Percentiles rank a stretch among this genome's conserved stretches.
Conservation (phyloP, 2,888 invertebrate species). For the Cactoblastis cactorum region DNA sequence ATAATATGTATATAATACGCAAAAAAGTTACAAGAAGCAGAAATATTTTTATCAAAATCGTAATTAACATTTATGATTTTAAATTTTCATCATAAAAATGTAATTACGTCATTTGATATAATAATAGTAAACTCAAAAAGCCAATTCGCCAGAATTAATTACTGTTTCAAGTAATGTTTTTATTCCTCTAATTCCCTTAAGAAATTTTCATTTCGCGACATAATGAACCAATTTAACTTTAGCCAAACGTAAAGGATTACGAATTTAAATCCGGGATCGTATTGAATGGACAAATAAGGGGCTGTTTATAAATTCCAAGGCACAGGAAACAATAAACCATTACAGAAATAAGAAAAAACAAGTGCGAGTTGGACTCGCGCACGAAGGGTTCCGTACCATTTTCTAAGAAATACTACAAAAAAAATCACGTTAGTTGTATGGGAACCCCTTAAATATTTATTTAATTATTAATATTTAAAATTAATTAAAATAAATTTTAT, state of each 20-base stretch:
- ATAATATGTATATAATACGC: too few relatives aligned
- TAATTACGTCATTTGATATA: neutral
- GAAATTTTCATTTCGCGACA: constrained; percentile 30
- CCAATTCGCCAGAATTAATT: neutral
- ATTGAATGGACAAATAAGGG: constrained; percentile 43
- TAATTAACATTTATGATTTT: neutral
- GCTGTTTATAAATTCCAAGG: constrained; percentile 21
- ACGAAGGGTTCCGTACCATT: too few relatives aligned
- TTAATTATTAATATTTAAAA: neutral
- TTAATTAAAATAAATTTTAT: neutral
- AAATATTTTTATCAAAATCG: neutral
- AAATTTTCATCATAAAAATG: neutral
- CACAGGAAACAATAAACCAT: neutral
- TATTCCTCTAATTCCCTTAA: constrained; percentile 14
- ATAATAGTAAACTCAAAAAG: neutral
- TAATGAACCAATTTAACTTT: constrained; percentile 49
- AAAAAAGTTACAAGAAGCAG: too few relatives aligned
- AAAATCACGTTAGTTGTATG: too few relatives aligned
- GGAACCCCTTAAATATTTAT: too few relatives aligned
- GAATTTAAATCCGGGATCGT: constrained; percentile 38
- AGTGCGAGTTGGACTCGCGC: too few relatives aligned
- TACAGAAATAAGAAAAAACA: neutral
- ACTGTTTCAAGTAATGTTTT: constrained; percentile 3
- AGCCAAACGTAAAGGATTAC: constrained; percentile 42
- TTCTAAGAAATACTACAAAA: too few relatives aligned